Conservation (phyloP, 2,113 vertebrate species). For the Rhinolophus sinicus region DNA sequence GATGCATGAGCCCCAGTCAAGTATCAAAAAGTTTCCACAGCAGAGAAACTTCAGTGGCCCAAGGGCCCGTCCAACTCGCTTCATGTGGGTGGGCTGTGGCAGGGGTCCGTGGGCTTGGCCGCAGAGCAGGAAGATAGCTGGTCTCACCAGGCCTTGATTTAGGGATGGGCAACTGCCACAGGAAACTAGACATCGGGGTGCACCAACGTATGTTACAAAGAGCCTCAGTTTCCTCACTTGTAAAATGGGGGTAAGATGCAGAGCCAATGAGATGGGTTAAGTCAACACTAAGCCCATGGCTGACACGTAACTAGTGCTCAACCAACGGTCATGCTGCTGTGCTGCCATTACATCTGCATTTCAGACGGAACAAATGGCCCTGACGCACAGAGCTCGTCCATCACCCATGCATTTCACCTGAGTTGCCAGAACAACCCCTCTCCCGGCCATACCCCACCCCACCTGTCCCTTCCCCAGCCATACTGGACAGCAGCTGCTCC, state of each 20-base stretch:
- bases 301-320: background rate
- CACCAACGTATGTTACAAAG: background rate
- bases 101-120: background rate
- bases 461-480: background rate
- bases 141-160: background rate
- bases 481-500: background rate
- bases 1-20: fast-evolving
- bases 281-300: background rate
- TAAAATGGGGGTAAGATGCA: background rate
- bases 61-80: background rate
- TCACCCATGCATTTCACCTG: background rate
- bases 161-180: background rate
- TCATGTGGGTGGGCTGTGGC: background rate
- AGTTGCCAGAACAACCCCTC: background rate
- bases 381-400: background rate
- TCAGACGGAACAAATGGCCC: background rate
- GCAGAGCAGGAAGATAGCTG: background rate
- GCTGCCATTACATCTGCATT: background rate
- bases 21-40: fast-evolving
- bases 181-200: background rate
- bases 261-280: background rate
- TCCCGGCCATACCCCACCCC: background rate
- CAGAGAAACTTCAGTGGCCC: background rate
- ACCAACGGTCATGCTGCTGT: fast-evolving
- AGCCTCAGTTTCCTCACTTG: background rate